Conservation (phyloP, 2,113 vertebrate genomes). For the Calyptomena viridis region DNA sequence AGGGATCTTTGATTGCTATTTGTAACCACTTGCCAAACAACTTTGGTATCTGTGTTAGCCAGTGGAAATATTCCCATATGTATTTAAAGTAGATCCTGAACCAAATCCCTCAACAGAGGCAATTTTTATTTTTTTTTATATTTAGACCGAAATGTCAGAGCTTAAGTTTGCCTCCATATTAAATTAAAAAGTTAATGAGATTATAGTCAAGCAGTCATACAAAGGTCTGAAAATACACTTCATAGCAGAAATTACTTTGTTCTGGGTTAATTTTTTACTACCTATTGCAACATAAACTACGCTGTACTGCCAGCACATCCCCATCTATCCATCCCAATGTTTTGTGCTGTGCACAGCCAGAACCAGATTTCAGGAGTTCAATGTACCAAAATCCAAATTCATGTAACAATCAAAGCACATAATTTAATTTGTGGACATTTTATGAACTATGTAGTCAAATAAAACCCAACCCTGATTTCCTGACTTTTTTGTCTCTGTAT, state of each 20-base stretch:
- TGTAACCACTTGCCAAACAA: not conserved
- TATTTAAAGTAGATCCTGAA: not conserved
- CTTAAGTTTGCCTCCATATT: not conserved
- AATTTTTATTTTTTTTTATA: not conserved
- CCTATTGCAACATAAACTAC: not conserved
- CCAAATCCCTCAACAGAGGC: not conserved
- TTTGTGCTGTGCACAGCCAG: not conserved
- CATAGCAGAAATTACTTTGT: not conserved
- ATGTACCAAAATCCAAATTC: not conserved
- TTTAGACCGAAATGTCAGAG: not conserved
- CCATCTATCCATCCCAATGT: not conserved
- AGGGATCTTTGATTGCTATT: not conserved
- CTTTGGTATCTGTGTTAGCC: not conserved
- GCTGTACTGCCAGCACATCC: not conserved
- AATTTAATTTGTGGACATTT: not conserved
- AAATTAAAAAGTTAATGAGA: not conserved
- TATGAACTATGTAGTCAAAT: not conserved
- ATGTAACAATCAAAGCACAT: not conserved
- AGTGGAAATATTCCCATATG: not conserved
- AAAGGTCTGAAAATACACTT: not conserved
- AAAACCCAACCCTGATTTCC: not conserved
- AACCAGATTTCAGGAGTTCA: not conserved
- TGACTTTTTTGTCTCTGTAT: not conserved
- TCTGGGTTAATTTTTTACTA: not conserved
- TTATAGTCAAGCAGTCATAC: not conserved